Evolutionary conservation across 2,888 invertebrate genomes (phyloP).

Genomic region (Brachyopa scutellaris): DNA sequence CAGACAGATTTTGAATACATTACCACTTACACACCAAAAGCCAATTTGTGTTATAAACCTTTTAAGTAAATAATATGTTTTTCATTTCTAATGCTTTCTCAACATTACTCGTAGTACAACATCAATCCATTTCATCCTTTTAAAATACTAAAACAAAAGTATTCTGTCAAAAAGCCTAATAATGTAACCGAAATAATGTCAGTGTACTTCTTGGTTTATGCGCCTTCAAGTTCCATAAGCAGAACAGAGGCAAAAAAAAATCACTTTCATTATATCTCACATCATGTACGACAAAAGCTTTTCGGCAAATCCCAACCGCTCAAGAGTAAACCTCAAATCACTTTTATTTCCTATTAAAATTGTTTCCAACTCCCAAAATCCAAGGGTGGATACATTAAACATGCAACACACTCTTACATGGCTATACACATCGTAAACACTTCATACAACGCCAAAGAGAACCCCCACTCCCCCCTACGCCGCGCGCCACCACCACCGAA

Average conservation of each 20-base stretch:
- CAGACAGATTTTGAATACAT: no score
- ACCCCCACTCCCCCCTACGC: not conserved
- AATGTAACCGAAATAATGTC: no score
- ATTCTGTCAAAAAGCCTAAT: no score
- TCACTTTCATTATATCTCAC: slow-evolving; percentile 33
- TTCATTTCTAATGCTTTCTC: no score
- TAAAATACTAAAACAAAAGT: no score
- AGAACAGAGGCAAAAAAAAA: no score
- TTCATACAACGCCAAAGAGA: slow-evolving; percentile 12
- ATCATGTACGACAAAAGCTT: slow-evolving; percentile 27
- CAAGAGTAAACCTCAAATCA: slow-evolving; percentile 40
- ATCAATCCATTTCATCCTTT: no score
- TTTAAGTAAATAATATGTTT: no score
- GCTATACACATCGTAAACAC: slow-evolving; percentile 29
- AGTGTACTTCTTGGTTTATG: not conserved
- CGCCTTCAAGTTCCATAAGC: not conserved
- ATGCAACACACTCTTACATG: slow-evolving; percentile 30
- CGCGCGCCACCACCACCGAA: no score
- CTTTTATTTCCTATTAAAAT: slow-evolving; percentile 49
- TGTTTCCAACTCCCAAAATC: slow-evolving; percentile 17
- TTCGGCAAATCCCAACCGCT: slow-evolving; percentile 42
- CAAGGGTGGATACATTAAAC: slow-evolving; percentile 14
- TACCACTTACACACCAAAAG: no score
- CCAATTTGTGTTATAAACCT: no score
- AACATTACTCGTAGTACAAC: no score